phyloP scores from a whole-genome alignment of 2,888 invertebrate species.

The Caenorhabditis sp. region DNA sequence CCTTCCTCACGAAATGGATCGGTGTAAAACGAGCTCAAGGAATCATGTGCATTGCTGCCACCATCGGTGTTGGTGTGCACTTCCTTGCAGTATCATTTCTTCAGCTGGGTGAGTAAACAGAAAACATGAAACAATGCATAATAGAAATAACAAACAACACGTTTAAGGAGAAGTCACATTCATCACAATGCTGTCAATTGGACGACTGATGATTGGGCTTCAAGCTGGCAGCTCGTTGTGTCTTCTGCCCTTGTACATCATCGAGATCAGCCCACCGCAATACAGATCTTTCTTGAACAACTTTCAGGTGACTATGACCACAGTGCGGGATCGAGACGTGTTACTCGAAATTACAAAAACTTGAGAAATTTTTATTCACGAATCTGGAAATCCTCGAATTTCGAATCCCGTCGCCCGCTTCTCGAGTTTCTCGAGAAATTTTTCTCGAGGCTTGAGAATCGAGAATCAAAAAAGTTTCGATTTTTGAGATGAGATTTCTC shows the following conservation, averaged over 20 bases:
- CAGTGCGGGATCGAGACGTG: no score
- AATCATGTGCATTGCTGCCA: conserved; percentile 75
- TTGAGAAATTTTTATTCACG: no score
- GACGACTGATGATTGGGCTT: conserved; percentile 80
- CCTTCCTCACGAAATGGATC: conserved; percentile 73
- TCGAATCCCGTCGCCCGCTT: no score
- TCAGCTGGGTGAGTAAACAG: conserved; percentile 42
- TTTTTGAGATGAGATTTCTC: no score
- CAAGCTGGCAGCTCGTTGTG: conserved; percentile 80
- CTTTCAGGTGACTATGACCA: no score
- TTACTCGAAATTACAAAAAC: no score
- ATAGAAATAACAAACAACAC: conserved; percentile 10
- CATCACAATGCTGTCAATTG: conserved; percentile 72
- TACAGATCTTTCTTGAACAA: conserved; percentile 77
- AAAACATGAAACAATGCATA: conserved; percentile 10
- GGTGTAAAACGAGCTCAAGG: conserved; percentile 77
- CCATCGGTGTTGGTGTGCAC: conserved; percentile 76
- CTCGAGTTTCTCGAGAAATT: no score
- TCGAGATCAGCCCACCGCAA: conserved; percentile 76
- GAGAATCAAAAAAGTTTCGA: no score
- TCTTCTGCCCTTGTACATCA: conserved; percentile 81
- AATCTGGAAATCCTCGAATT: no score
- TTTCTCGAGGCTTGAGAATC: no score
- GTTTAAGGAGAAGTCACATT: conserved; percentile 73
- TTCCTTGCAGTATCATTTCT: conserved; percentile 69